Conservation (phyloP, 2,113 vertebrate species). For the Anolis sagrei region DNA sequence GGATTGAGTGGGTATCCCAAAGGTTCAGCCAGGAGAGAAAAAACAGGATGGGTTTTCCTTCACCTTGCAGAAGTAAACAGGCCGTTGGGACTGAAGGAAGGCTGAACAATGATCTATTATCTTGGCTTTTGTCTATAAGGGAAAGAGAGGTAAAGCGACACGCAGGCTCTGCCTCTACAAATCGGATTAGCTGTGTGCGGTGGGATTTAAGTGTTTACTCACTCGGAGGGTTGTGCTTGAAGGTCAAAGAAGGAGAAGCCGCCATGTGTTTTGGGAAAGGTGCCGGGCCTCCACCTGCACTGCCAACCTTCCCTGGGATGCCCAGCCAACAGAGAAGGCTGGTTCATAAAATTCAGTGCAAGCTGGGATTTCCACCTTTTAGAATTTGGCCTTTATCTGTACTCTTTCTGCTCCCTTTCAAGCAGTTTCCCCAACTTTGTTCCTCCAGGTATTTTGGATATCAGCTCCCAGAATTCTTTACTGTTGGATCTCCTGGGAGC, state of each 20-base stretch:
- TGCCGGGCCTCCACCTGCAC: neutral
- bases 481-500: too few species aligned
- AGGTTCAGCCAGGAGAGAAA: too few species aligned
- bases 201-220: slow-evolving; percentile 62
- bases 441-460: too few species aligned
- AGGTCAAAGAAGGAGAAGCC: slow-evolving; percentile 75
- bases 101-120: slow-evolving; percentile 63
- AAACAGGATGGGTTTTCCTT: neutral
- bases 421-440: too few species aligned
- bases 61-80: slow-evolving; percentile 12
- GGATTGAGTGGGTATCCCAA: too few species aligned
- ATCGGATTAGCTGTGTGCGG: slow-evolving; percentile 74
- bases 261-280: neutral
- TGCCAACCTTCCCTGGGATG: neutral
- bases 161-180: slow-evolving; percentile 60
- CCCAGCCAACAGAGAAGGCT: too few species aligned
- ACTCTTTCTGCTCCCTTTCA: too few species aligned
- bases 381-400: too few species aligned
- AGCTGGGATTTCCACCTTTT: too few species aligned
- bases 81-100: slow-evolving; percentile 31
- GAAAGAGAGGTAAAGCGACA: slow-evolving; percentile 59
- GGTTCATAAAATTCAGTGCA: too few species aligned
- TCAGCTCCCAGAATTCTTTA: too few species aligned
- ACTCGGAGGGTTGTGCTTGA: slow-evolving; percentile 46
- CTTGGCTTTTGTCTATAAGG: slow-evolving; percentile 9